Evolutionary conservation across 2,797 vertebrate genomes (phyloP).

Genomic region (Lates japonicus): DNA sequence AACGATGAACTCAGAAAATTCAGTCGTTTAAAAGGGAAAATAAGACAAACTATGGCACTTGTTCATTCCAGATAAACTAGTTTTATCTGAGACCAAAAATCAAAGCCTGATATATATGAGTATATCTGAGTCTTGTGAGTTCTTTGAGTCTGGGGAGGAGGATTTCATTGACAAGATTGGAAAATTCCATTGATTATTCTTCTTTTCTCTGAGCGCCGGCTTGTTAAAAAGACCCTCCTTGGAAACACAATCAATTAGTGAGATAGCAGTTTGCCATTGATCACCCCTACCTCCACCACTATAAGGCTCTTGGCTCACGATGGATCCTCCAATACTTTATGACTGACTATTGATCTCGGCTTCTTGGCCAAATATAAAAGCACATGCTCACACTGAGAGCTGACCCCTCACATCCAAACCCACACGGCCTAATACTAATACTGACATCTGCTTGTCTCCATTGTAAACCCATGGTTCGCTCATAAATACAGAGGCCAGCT

Average conservation of each 20-base stretch:
- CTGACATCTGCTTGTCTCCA: conserved; percentile 82
- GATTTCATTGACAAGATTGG: conserved; percentile 83
- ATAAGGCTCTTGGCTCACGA: conserved; percentile 66
- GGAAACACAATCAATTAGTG: conserved; percentile 88
- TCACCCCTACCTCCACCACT: conserved; percentile 63
- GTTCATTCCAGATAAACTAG: not conserved
- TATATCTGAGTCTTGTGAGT: conserved; percentile 34
- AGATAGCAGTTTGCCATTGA: conserved; percentile 88
- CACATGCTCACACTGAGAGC: conserved; percentile 59
- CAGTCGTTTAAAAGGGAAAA: conserved; percentile 5
- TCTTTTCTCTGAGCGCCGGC: conserved; percentile 78
- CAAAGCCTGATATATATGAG: not conserved
- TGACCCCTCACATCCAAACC: conserved; percentile 57
- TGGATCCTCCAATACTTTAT: conserved; percentile 79
- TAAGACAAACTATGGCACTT: not conserved
- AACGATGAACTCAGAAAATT: conserved; percentile 30
- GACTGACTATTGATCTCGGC: conserved; percentile 84
- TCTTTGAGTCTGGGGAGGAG: conserved; percentile 52
- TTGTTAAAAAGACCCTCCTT: conserved; percentile 84
- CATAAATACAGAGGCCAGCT: conserved; percentile 80
- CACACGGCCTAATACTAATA: conserved; percentile 71
- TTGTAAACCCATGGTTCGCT: conserved; percentile 77
- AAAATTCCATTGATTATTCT: conserved; percentile 88
- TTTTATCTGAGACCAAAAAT: too few species aligned
- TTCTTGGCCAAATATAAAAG: conserved; percentile 80